Conservation (phyloP, 2,888 invertebrate species). For the Drepana falcataria region DNA sequence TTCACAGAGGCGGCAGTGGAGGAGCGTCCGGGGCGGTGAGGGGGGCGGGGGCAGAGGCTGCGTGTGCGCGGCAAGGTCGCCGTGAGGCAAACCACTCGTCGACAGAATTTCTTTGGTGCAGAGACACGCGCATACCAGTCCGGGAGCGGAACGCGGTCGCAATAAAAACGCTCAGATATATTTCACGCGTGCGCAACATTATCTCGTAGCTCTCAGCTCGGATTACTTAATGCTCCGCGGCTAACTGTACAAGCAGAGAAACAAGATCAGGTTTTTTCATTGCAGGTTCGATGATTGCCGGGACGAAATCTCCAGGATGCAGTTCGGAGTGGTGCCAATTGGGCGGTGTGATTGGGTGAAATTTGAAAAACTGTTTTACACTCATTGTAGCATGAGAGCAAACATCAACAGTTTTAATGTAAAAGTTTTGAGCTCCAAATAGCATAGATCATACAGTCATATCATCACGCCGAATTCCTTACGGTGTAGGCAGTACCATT, state of each 20-base stretch:
- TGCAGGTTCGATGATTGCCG: constrained; percentile 65
- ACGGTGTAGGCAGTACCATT: no score
- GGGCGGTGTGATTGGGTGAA: constrained; percentile 6
- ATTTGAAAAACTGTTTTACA: constrained; percentile 4
- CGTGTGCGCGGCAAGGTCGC: constrained; percentile 64
- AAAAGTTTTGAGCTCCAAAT: no score
- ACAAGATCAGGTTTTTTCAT: constrained; percentile 72
- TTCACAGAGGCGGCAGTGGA: constrained; percentile 59
- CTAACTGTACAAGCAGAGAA: constrained; percentile 72
- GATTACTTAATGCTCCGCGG: constrained; percentile 73
- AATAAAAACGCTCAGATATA: constrained; percentile 74
- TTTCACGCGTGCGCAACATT: constrained; percentile 78
- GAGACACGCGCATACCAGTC: constrained; percentile 65
- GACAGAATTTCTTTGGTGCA: constrained; percentile 70
- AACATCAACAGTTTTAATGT: no score
- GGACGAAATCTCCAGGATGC: constrained; percentile 47
- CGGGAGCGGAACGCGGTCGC: constrained; percentile 67
- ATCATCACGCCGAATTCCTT: no score
- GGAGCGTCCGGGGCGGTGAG: constrained; percentile 29
- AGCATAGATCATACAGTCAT: no score
- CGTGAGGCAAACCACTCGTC: constrained; percentile 76
- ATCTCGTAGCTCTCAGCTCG: constrained; percentile 70
- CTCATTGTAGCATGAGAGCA: not conserved
- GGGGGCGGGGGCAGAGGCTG: constrained; percentile 32
- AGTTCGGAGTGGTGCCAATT: constrained; percentile 26